Base-by-base conservation (phyloP, 64 coral and sea anemone species). In the Stichodactyla helianthus region DNA sequence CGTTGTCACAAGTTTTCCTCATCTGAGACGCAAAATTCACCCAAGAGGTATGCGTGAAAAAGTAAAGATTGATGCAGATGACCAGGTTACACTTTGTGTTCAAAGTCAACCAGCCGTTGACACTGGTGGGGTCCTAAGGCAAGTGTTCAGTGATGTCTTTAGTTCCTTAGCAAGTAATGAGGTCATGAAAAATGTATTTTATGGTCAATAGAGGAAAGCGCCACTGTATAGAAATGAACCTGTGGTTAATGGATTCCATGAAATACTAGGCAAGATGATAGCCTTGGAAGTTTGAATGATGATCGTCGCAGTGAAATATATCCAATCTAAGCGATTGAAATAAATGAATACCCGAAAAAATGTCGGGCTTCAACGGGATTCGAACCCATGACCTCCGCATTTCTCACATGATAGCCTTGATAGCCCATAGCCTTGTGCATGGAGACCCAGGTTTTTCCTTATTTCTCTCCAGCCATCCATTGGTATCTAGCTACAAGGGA, bases 381-480 rank as follows among this genome's bases (percentile, higher is more conserved):
- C n/a, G n/a, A n/a, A n/a, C n/a, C n/a, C n/a, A n/a, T n/a, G n/a
- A n/a, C n/a, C n/a, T n/a, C n/a, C n/a, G n/a, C n/a, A n/a, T n/a
- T n/a, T n/a, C n/a, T n/a, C n/a, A n/a, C n/a, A n/a, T n/a, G n/a
- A n/a, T n/a, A n/a, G n/a, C n/a, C n/a, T n/a, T 89, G 79, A 71
- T 89, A 53, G 26, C 79, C 28, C 78, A 88, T 51, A 93, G 92
- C 15, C 59, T 93, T 52, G 50, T 93, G 13, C 92, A 93, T 20
- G 51, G 83, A 79, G 92, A 83, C 53, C 77, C 87, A 68, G 92
- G 92, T 6, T 93, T 93, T 89, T 19, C 92, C 87, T 13, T 93
- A 93, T 11, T 54, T 94, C 10, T 13, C 83, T 53, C 85, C 88
- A 87, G 20, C 59, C 31, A 55, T 89, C 18, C 87, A 86, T 53